Base-by-base conservation (phyloP, 2,797 vertebrate genomes). In the Hapalemur alaotrensis region DNA sequence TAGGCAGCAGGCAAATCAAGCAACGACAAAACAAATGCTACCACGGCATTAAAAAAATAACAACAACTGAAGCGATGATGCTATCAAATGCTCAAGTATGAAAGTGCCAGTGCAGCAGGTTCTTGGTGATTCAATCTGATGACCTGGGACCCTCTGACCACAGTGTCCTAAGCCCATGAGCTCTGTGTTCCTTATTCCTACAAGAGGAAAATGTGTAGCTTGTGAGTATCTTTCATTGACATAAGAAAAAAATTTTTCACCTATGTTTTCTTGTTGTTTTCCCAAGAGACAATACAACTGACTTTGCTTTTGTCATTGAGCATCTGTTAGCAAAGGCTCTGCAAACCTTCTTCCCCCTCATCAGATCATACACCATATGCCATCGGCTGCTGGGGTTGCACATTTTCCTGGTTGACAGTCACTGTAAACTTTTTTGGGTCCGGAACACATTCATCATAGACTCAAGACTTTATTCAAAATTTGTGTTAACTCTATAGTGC, bases 171-270 rank as follows among this genome's bases (percentile, higher is more conserved):
- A 85, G 73, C 57, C 54, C 50, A 1, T 72, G 72, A 85, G 25
- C 38, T 88, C 22, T 32, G 32, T 38, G 0, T 15, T 75, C 61
- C 41, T 61, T 50, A 35, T 87, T 65, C 81, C 38, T 72, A 87
- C 35, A 14, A 50, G 63, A 89, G 25, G n/a, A 96, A 97, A 98
- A 91, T 38, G 41, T 65, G 61, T 76, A 83, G 80, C 83, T 96
- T 86, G 65, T 79, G 70, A 94, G 48, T 93, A 95, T 95, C 85
- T 97, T 96, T 89, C 94, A 87, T 95, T 93, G 94, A 97, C 95
- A 89, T 22, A 43, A 86, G 93, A 96, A 89, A 91, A 96, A 97
- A 82, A 70, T 15, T 30, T 82, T 95, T 81, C 80, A 94, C 79
- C 81, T 97, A 84, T 82, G 85, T 96, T 89, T 96, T 95, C 70